These are phyloP conservation scores for Pseudopleuronectes americanus DNA, from an alignment of 2,797 vertebrate genomes.

Conservation along the genomic window DNA sequence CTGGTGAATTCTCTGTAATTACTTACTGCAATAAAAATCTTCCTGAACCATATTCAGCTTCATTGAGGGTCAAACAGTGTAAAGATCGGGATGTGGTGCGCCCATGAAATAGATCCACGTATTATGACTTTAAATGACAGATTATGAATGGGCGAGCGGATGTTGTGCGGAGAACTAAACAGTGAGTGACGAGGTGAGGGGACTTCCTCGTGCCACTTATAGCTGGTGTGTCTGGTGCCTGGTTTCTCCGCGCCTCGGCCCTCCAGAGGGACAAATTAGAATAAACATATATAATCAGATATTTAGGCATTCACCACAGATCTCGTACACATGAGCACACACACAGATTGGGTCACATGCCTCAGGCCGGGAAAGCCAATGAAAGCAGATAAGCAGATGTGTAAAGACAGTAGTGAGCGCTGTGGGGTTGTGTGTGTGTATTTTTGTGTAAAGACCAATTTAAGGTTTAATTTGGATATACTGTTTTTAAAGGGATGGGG, in stretches of 20 bases:
- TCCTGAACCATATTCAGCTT: slow-evolving; percentile 28
- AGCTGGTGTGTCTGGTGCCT: slow-evolving; percentile 56
- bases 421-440: slow-evolving; percentile 54
- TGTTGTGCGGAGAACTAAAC: slow-evolving; percentile 52
- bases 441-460: slow-evolving; percentile 58
- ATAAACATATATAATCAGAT: slow-evolving; percentile 86
- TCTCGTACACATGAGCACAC: slow-evolving; percentile 7
- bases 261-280: slow-evolving; percentile 81
- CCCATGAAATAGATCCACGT: slow-evolving; percentile 64
- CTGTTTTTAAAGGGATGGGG: not conserved
- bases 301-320: slow-evolving; percentile 79
- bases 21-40: slow-evolving; percentile 27
- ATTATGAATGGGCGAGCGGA: slow-evolving; percentile 67
- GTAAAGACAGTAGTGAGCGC: slow-evolving; percentile 69
- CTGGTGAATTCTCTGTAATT: not conserved
- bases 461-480: slow-evolving; percentile 39
- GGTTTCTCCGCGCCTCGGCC: slow-evolving; percentile 62
- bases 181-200: slow-evolving; percentile 57
- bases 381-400: slow-evolving; percentile 76
- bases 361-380: slow-evolving; percentile 67
- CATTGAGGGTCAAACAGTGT: slow-evolving; percentile 31
- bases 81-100: slow-evolving; percentile 38
- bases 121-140: slow-evolving; percentile 71
- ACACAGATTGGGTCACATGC: slow-evolving; percentile 41
- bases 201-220: slow-evolving; percentile 70